Evolutionary conservation across 1,140 invertebrate species (phyloP), one percentile per base, ranked within the genome.

Genomic region (Nebria ingens): DNA sequence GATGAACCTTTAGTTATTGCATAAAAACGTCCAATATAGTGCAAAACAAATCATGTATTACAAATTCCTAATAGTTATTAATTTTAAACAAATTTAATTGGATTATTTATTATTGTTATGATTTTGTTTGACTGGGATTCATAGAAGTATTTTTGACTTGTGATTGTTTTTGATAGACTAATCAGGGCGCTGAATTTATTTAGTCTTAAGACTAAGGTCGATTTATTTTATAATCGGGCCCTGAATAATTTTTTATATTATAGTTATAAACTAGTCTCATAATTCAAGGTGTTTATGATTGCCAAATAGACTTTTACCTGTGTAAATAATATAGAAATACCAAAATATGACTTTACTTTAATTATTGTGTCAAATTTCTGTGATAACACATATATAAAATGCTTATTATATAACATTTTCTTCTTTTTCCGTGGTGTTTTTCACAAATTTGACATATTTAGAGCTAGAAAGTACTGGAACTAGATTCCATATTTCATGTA

Each of bases 1-100:
- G 91, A 94, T 71, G 92, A 95, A 71, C 92, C 92, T 51, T 73
- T 96, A 59, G 90, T 96, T 58, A 87, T 94, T 72, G 89, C 91
- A 58, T 94, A 76, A 76, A 61, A 6, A 45, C 40, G 40, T 45
- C 40, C 40, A 45, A n/a, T n/a, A n/a, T n/a, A 34, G 40, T 45
- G 40, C 40, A 12, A 17, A 45, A 45, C 40, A 45, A 45, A 50
- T 15, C 17, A 54, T 56, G 20, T 22, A 22, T 49, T 19, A 29
- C 34, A 23, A 42, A 54, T 17, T 42, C 13, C 19, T 19, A 25
- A 20, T 15, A 42, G 40, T 40, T 20, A 21, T 54, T 42, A 42
- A 34, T 29, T 53, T 9, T 13, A 17, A 17, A 53, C 6, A 12
- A 19, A 34, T 20, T 53, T 34, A 21, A 29, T 25, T 29, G 25